A percentile compares a stretch with the other conserved stretches of the same genome.
phyloP scores from a whole-genome alignment of 2,113 vertebrate species.

The Phaethon lepturus region DNA sequence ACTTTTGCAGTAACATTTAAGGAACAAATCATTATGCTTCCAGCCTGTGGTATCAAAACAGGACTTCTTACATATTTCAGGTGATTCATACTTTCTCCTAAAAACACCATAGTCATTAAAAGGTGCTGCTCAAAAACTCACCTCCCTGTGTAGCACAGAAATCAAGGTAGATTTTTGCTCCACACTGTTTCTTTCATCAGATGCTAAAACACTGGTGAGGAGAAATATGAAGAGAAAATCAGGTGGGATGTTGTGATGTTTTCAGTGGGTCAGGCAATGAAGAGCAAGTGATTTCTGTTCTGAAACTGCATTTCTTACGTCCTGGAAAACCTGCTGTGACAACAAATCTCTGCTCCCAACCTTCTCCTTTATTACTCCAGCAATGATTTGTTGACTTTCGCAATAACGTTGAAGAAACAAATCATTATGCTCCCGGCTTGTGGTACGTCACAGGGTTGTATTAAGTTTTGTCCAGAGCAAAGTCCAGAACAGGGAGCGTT shows the following conservation, averaged over 20 bases:
- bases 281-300: neutral
- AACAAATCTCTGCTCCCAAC: neutral
- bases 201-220: neutral
- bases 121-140: constrained; percentile 47
- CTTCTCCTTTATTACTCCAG: constrained; percentile 26
- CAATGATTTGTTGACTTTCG: constrained; percentile 47
- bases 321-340: neutral
- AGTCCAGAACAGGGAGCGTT: constrained; percentile 42
- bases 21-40: neutral
- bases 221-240: neutral
- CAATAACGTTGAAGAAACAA: constrained; percentile 20
- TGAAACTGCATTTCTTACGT: neutral
- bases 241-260: neutral
- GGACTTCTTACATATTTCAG: neutral
- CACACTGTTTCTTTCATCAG: neutral
- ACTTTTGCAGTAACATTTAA: neutral
- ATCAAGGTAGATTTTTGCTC: neutral
- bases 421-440: constrained; percentile 29
- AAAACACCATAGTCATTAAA: neutral
- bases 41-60: neutral
- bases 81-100: neutral
- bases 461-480: constrained; percentile 60
- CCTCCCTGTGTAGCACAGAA: neutral
- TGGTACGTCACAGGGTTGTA: constrained; percentile 27
- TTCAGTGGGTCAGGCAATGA: neutral